Conservation (phyloP, 1,140 invertebrate species). For the Homarus americanus region DNA sequence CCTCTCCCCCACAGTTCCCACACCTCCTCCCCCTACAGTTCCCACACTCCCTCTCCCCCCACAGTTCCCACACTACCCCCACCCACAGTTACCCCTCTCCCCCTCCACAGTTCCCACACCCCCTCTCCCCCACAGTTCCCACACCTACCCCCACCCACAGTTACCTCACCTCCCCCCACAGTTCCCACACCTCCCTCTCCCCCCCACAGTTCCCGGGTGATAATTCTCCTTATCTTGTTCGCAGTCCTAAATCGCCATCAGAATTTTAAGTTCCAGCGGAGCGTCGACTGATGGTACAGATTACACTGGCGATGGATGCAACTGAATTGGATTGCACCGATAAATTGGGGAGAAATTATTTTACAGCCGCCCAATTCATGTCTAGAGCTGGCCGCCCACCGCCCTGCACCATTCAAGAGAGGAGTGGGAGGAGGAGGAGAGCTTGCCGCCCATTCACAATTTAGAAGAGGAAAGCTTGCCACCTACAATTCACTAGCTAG, state of each 20-base stretch:
- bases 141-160: too few species aligned
- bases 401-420: background rate
- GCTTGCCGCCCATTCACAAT: too few species aligned
- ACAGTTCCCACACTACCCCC: too few species aligned
- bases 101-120: background rate
- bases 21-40: background rate
- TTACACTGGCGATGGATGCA: background rate
- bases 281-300: too few species aligned
- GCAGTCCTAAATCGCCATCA: background rate
- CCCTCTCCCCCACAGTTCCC: too few species aligned
- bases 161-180: too few species aligned
- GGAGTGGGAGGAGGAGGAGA: too few species aligned
- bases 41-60: background rate
- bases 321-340: conserved; percentile 44
- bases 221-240: background rate
- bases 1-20: too few species aligned
- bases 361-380: conserved; percentile 36
- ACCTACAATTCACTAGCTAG: too few species aligned
- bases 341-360: conserved; percentile 39
- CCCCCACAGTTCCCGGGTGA: background rate
- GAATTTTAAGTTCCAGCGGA: background rate
- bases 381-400: background rate
- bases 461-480: too few species aligned
- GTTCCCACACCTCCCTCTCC: too few species aligned
- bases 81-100: background rate